These are phyloP conservation scores for Fopius arisanus DNA, from an alignment of 1,140 invertebrate species.

Conservation along the genomic window DNA sequence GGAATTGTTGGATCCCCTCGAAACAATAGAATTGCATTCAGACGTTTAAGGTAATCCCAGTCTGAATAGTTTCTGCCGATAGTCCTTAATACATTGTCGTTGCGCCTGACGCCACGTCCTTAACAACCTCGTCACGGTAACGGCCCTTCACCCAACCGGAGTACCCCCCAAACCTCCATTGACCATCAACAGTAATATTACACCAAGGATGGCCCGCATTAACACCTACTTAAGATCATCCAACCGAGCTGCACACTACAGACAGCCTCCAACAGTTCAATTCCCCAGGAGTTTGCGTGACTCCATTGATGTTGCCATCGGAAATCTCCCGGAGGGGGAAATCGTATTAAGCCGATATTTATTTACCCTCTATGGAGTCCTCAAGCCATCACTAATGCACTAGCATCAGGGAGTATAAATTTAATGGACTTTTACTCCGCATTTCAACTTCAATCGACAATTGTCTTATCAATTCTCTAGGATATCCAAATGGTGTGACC, in stretches of 20 bases:
- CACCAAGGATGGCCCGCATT: slow-evolving; percentile 47
- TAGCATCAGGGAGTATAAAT: not conserved
- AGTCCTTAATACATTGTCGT: slow-evolving; percentile 39
- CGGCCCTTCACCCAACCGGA: not conserved
- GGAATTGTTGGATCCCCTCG: slow-evolving; percentile 49
- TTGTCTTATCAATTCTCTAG: too few species aligned
- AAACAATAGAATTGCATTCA: slow-evolving; percentile 54
- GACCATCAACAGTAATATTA: not conserved
- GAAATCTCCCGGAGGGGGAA: not conserved
- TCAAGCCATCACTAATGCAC: slow-evolving; percentile 19
- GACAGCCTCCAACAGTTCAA: not conserved
- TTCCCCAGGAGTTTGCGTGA: not conserved
- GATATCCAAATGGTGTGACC: too few species aligned
- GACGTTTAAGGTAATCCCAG: slow-evolving; percentile 57
- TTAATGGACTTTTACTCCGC: not conserved
- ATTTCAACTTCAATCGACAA: not conserved
- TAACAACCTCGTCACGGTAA: slow-evolving; percentile 32
- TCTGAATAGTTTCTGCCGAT: slow-evolving; percentile 46
- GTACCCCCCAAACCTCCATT: not conserved
- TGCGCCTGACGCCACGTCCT: slow-evolving; percentile 24
- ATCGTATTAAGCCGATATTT: not conserved
- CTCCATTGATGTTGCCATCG: not conserved
- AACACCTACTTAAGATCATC: slow-evolving; percentile 54
- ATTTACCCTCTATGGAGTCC: not conserved
- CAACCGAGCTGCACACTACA: not conserved